Percentiles rank a stretch among this genome's conserved stretches.
Evolutionary conservation across 2,888 invertebrate species (phyloP).

Genomic region (Anoplius nigerrimus): DNA sequence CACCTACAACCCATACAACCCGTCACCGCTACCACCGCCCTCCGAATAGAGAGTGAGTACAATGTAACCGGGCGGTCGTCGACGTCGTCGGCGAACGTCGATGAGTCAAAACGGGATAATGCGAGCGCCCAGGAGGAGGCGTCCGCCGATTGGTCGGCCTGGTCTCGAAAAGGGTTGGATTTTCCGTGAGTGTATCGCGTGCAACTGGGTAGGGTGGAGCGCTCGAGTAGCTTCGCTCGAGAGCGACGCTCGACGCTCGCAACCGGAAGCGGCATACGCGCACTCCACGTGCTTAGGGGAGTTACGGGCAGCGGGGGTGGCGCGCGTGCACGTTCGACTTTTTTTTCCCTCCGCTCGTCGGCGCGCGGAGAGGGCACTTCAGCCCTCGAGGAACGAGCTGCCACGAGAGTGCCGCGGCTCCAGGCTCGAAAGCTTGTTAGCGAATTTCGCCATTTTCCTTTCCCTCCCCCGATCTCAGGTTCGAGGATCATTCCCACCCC

Average conservation of each 20-base stretch:
- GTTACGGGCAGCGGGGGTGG: no score
- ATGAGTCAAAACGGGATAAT: slow-evolving; percentile 1
- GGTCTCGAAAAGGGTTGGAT: slow-evolving; percentile 53
- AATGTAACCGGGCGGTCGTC: background rate
- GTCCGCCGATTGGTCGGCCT: slow-evolving; percentile 53
- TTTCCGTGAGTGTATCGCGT: slow-evolving; percentile 51
- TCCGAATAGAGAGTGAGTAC: no score
- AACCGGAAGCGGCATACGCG: slow-evolving; percentile 32
- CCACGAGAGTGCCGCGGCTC: slow-evolving; percentile 15
- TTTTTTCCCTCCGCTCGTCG: no score
- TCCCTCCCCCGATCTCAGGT: slow-evolving; percentile 19
- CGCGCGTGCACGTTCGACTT: no score
- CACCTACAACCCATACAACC: no score
- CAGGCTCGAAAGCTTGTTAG: slow-evolving; percentile 69
- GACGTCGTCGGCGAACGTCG: background rate
- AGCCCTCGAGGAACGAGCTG: slow-evolving; percentile 2
- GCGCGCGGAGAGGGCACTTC: slow-evolving; percentile 6
- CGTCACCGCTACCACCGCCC: no score
- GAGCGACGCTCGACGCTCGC: slow-evolving; percentile 55
- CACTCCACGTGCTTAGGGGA: no score
- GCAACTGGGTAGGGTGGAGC: slow-evolving; percentile 60
- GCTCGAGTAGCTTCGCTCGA: slow-evolving; percentile 51
- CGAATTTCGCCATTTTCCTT: slow-evolving; percentile 67
- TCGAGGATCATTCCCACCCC: no score
- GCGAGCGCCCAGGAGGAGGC: background rate